Evolutionary conservation across 2,888 invertebrate genomes (phyloP).

Genomic region (Gastrophysa polygoni): DNA sequence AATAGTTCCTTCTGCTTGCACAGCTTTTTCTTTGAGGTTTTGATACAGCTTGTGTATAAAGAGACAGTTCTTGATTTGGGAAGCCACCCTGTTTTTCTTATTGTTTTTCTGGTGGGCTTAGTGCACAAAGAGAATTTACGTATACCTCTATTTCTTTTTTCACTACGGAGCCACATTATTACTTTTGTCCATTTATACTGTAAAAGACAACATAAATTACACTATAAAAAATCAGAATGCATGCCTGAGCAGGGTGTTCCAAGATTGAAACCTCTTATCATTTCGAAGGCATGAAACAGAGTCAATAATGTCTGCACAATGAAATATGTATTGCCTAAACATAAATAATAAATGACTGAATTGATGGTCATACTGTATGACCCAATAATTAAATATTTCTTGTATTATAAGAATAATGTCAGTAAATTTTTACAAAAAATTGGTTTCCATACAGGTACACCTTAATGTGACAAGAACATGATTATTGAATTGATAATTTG

Average conservation of each 20-base stretch:
- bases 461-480: too few species aligned
- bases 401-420: too few species aligned
- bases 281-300: too few species aligned
- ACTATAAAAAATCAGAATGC: conserved; percentile 16
- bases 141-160: conserved; percentile 67
- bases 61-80: conserved; percentile 43
- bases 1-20: conserved; percentile 20
- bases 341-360: too few species aligned
- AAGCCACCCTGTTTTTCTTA: conserved; percentile 45
- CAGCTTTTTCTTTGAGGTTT: conserved; percentile 36
- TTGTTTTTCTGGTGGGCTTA: conserved; percentile 42
- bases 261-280: too few species aligned
- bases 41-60: conserved; percentile 40
- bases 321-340: too few species aligned
- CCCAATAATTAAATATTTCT: too few species aligned
- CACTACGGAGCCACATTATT: conserved; percentile 72
- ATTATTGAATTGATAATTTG: too few species aligned
- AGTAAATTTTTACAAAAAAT: too few species aligned
- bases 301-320: too few species aligned
- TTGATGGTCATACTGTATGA: too few species aligned
- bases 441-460: too few species aligned
- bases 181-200: conserved; percentile 45
- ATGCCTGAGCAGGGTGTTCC: conserved; percentile 27
- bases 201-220: neutral
- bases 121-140: conserved; percentile 49